A percentile compares a stretch with the other conserved stretches of the same genome.
phyloP scores from a whole-genome alignment of 1,140 invertebrate genomes.

The Caenorhabditis inopinata region DNA sequence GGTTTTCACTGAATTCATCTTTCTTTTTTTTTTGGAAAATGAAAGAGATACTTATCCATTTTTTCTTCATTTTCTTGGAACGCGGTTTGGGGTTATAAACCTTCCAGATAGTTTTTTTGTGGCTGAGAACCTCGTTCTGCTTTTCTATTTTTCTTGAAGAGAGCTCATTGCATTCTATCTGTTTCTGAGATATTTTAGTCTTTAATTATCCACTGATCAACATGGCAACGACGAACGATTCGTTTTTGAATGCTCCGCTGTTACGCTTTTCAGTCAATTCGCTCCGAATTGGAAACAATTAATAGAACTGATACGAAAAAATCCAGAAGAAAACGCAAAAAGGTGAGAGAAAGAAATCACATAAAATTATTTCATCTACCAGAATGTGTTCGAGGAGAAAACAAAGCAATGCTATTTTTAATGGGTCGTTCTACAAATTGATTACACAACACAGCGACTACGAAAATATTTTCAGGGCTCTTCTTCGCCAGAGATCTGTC shows the following conservation, averaged over 20 bases:
- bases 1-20: too few species aligned
- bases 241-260: too few species aligned
- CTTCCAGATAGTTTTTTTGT: not conserved
- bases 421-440: slow-evolving; percentile 15
- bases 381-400: not conserved
- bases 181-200: not conserved
- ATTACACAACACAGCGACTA: not conserved
- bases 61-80: not conserved
- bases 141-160: not conserved
- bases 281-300: too few species aligned
- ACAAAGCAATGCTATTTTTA: slow-evolving; percentile 12
- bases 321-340: not conserved
- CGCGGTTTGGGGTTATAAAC: not conserved
- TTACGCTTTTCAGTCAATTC: too few species aligned
- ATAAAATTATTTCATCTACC: slow-evolving; percentile 3
- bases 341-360: not conserved
- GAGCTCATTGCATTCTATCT: not conserved
- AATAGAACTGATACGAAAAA: too few species aligned
- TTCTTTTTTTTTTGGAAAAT: too few species aligned
- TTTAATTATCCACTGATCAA: too few species aligned
- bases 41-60: not conserved
- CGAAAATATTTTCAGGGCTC: not conserved
- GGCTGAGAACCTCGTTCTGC: not conserved
- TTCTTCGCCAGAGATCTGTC: not conserved
- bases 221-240: too few species aligned